Conservation (phyloP, 2,113 vertebrate species). For the Clarias magur region DNA sequence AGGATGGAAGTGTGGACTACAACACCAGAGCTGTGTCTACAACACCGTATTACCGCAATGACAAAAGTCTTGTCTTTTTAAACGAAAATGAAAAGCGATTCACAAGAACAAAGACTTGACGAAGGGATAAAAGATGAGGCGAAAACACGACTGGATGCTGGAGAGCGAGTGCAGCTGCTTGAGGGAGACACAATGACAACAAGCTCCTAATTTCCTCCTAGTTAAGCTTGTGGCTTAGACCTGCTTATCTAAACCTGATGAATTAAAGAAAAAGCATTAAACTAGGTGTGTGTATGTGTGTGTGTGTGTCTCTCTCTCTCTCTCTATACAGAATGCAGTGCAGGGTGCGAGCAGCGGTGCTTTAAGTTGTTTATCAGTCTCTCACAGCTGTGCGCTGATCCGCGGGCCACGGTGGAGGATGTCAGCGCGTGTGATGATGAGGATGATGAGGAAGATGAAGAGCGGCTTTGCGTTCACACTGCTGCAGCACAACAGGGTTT, state of each 20-base stretch:
- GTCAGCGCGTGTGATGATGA: slow-evolving; percentile 6
- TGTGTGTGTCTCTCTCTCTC: background rate
- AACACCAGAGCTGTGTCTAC: background rate
- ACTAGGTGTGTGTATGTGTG: background rate
- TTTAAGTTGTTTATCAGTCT: slow-evolving; percentile 73
- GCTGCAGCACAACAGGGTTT: background rate
- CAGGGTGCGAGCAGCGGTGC: slow-evolving; percentile 54
- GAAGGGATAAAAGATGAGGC: background rate
- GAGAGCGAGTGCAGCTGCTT: background rate
- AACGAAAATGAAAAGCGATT: background rate
- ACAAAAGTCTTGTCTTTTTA: background rate
- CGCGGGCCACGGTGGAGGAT: slow-evolving; percentile 57
- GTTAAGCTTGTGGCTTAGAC: slow-evolving; percentile 36
- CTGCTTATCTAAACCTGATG: slow-evolving; percentile 48
- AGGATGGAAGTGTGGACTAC: background rate
- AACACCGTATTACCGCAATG: background rate
- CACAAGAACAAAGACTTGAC: background rate
- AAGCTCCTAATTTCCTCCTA: slow-evolving; percentile 38
- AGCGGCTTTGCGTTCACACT: background rate
- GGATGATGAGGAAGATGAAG: slow-evolving; percentile 26
- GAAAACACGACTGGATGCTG: background rate
- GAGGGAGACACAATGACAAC: slow-evolving; percentile 17
- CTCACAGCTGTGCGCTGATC: slow-evolving; percentile 74
- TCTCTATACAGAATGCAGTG: slow-evolving; percentile 48
- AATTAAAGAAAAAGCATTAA: slow-evolving; percentile 48